phyloP scores from a whole-genome alignment of 2,888 invertebrate genomes.

The Agrotis puta region DNA sequence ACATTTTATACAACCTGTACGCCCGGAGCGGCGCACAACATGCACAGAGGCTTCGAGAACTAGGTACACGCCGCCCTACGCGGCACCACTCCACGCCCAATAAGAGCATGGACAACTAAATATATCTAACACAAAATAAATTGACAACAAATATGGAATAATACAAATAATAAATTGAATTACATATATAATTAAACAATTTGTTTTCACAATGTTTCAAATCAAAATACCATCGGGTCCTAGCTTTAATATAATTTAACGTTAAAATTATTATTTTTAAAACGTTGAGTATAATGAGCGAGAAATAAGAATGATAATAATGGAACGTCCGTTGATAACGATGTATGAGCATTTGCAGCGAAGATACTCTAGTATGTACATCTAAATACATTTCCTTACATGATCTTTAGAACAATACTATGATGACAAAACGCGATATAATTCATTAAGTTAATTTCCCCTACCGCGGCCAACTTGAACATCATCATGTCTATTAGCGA shows the following conservation, averaged over 20 bases:
- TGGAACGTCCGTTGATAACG: constrained; percentile 23
- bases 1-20: constrained; percentile 75
- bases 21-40: constrained; percentile 15
- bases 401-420: constrained; percentile 12
- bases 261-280: constrained; percentile 37
- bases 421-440: constrained; percentile 11
- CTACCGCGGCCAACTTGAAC: not conserved
- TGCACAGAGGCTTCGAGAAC: not conserved
- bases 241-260: constrained; percentile 56
- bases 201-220: constrained; percentile 51
- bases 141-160: constrained; percentile 44
- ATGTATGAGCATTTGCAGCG: constrained; percentile 14
- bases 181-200: constrained; percentile 53
- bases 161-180: constrained; percentile 53
- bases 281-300: constrained; percentile 50
- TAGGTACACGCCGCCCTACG: not conserved
- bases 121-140: constrained; percentile 44
- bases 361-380: constrained; percentile 14
- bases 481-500: not conserved
- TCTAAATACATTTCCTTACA: constrained; percentile 22
- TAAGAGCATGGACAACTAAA: constrained; percentile 18
- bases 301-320: constrained; percentile 37
- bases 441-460: not conserved
- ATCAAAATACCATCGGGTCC: constrained; percentile 53
- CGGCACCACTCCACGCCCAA: not conserved